Conservation (phyloP, 2,797 vertebrate genomes). For the Enteromius viviparus region DNA sequence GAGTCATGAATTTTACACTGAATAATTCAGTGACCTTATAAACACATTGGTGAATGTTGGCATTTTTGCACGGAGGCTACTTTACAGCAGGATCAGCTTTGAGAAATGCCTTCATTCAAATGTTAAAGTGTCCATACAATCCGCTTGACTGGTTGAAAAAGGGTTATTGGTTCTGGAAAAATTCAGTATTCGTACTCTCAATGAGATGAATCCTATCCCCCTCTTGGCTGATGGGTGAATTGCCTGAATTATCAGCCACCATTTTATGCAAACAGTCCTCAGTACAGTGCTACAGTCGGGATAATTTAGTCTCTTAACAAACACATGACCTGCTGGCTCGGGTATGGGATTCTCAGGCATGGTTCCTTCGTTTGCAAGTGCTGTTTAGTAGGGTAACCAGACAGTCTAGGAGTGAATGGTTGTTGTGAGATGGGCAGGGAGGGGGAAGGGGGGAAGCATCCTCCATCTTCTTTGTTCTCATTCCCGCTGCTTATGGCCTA, state of each 20-base stretch:
- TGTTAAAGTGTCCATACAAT: neutral
- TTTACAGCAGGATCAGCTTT: neutral
- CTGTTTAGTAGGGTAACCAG: constrained; percentile 66
- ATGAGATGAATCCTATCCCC: neutral
- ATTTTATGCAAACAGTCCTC: constrained; percentile 34
- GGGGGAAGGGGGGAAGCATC: constrained; percentile 40
- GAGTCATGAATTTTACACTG: constrained; percentile 40
- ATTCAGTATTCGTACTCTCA: neutral
- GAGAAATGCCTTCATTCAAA: neutral
- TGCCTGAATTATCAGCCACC: constrained; percentile 30
- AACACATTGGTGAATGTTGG: constrained; percentile 19
- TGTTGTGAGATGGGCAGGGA: constrained; percentile 47
- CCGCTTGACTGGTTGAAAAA: neutral
- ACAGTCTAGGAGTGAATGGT: constrained; percentile 62
- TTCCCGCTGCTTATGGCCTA: constrained; percentile 58
- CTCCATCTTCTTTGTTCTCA: constrained; percentile 67
- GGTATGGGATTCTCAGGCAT: constrained; percentile 49
- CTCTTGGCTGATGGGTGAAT: neutral
- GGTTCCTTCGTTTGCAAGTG: constrained; percentile 55
- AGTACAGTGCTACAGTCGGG: neutral
- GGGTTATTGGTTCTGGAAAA: neutral
- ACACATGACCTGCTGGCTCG: constrained; percentile 26
- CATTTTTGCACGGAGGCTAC: neutral
- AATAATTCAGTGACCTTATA: constrained; percentile 48
- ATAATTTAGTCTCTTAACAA: constrained; percentile 30